A percentile compares a stretch with the other conserved stretches of the same genome.
Evolutionary conservation across 2,113 vertebrate species (phyloP).

Genomic region (Odocoileus virginianus): DNA sequence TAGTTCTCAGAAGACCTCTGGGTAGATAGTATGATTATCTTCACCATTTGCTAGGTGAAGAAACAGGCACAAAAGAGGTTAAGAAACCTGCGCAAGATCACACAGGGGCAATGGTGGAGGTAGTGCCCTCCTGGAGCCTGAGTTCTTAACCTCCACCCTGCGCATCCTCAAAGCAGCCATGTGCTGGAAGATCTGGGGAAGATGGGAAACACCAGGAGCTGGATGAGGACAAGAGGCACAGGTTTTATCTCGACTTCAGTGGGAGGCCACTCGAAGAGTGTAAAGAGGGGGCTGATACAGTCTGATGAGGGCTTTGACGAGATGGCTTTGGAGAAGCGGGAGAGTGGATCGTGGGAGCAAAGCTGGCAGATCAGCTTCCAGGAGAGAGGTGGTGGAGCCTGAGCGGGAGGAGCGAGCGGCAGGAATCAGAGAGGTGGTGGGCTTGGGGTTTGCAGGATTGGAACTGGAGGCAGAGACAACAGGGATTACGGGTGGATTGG

Average conservation of each 20-base stretch:
- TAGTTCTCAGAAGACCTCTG: background rate
- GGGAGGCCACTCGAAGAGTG: fast-evolving
- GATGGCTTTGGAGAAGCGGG: background rate
- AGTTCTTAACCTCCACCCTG: background rate
- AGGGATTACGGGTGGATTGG: background rate
- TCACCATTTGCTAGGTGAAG: background rate
- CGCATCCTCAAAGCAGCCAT: fast-evolving
- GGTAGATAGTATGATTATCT: background rate
- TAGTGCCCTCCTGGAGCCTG: background rate
- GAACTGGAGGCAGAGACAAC: background rate
- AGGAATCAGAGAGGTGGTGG: background rate
- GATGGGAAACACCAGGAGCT: background rate
- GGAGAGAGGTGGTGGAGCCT: fast-evolving
- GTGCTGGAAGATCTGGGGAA: background rate
- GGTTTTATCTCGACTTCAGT: background rate
- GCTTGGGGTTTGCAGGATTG: background rate
- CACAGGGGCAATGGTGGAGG: background rate
- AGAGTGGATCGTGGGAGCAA: background rate
- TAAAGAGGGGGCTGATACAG: background rate
- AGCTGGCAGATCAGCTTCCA: background rate
- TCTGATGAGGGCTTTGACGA: background rate
- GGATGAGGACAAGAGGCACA: background rate
- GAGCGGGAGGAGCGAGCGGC: background rate
- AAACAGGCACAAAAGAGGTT: background rate
- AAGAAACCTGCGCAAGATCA: background rate